Evolutionary conservation across 2,797 vertebrate species (phyloP).

Genomic region (Pseudopleuronectes americanus): DNA sequence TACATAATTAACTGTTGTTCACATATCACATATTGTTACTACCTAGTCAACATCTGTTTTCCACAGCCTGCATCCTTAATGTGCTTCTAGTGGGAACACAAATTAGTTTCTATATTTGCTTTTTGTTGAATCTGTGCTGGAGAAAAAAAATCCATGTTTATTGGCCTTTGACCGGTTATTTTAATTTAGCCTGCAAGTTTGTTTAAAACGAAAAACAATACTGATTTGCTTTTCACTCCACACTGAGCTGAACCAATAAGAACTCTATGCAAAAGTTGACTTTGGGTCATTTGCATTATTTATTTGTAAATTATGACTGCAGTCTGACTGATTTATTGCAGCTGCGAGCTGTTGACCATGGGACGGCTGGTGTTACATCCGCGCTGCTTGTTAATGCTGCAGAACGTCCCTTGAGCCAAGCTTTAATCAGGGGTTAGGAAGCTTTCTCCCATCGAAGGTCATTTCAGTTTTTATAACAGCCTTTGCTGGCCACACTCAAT

Average conservation of each 20-base stretch:
- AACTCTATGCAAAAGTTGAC: conserved; percentile 27
- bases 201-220: background rate
- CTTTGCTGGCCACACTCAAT: background rate
- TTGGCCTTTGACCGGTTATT: conserved; percentile 20
- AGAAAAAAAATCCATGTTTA: background rate
- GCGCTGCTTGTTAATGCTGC: conserved; percentile 41
- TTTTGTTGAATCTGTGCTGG: background rate
- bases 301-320: conserved; percentile 54
- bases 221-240: background rate
- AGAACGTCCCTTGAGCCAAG: conserved; percentile 39
- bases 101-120: background rate
- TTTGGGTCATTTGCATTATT: conserved; percentile 57
- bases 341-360: conserved; percentile 52
- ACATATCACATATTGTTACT: conserved; percentile 28
- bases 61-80: background rate
- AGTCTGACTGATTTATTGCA: conserved; percentile 49
- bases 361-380: conserved; percentile 53
- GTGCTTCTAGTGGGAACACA: background rate
- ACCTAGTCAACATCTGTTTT: conserved; percentile 24
- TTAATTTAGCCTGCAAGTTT: conserved; percentile 14
- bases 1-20: conserved; percentile 26
- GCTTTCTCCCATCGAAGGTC: background rate
- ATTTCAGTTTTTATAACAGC: background rate
- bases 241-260: conserved; percentile 16
- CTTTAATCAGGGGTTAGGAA: conserved; percentile 20